Base-by-base conservation (phyloP, 1,140 invertebrate species). In the Drosophila dunni region DNA sequence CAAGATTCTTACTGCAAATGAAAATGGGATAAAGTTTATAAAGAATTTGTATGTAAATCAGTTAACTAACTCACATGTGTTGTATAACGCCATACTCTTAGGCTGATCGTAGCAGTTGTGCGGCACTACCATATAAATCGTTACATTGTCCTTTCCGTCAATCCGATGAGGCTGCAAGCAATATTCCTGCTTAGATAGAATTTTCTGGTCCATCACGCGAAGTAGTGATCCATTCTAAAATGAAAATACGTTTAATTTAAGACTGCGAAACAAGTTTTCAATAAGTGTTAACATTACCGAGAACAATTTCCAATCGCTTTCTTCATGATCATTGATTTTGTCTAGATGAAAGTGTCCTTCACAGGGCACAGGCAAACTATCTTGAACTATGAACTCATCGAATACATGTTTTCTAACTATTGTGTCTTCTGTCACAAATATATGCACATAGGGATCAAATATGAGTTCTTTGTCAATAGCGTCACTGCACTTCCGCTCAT, bases 1-100 rank as follows among this genome's bases (percentile, higher is more conserved):
- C 1, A 96, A 78, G 0, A 95, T 80, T 60, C 96, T 93, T 40
- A 95, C 95, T 94, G 92, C 5, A 81, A 92, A 50, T 4, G 24
- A 11, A 57, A n/a, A 11, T 0, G 29, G 33, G 1, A 29, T 1
- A 2, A 46, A 7, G 44, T 45, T 48, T 6, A 10, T 8, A 40
- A 8, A 10, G 38, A 11, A 45, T 0, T 13, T 40, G n/a, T 10
- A 10, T 11, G 7, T n/a, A 13, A n/a, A 8, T 5, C 48, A 54
- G 17, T 8, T 78, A n/a, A 9, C 6, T 56, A 0, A 10, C 62
- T 58, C 60, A 72, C 69, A 10, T 15, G n/a, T 54, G 38, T 73
- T 29, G 9, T 10, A 33, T 0, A 48, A 1, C 9, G 10, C 10
- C 29, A n/a, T 48, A 68, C 15, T 46, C 6, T 20, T 15, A 1